These are phyloP conservation scores for Noctilio leporinus DNA, from an alignment of 2,113 vertebrate species.

Conservation along the genomic window DNA sequence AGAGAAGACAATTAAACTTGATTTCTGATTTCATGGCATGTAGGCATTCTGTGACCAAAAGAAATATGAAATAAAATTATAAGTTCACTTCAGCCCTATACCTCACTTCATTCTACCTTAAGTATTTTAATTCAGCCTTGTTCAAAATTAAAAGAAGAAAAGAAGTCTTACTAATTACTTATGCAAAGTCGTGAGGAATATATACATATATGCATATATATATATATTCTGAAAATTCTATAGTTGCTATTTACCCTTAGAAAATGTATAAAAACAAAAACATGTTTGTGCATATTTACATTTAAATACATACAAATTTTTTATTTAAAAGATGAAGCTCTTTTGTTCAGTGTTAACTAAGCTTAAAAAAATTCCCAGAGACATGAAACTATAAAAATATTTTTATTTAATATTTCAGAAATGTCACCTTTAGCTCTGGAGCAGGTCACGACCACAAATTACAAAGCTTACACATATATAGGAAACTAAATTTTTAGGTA, in stretches of 20 bases:
- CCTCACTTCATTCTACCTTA: neutral
- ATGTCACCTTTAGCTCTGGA: neutral
- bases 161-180: neutral
- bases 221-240: neutral
- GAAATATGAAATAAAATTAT: neutral
- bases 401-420: neutral
- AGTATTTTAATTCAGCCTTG: neutral
- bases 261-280: neutral
- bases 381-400: neutral
- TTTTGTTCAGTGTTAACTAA: neutral
- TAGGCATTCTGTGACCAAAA: neutral
- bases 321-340: neutral
- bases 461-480: neutral
- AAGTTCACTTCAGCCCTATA: neutral
- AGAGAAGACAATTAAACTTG: neutral
- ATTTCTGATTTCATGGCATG: neutral
- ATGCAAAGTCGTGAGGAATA: neutral
- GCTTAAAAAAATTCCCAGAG: neutral
- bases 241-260: neutral
- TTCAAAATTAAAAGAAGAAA: neutral
- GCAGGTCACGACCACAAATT: neutral
- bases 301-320: neutral
- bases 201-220: neutral
- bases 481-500: slow-evolving; percentile 22
- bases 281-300: neutral